Conservation (phyloP, 2,113 vertebrate genomes). For the Propithecus coquereli region DNA sequence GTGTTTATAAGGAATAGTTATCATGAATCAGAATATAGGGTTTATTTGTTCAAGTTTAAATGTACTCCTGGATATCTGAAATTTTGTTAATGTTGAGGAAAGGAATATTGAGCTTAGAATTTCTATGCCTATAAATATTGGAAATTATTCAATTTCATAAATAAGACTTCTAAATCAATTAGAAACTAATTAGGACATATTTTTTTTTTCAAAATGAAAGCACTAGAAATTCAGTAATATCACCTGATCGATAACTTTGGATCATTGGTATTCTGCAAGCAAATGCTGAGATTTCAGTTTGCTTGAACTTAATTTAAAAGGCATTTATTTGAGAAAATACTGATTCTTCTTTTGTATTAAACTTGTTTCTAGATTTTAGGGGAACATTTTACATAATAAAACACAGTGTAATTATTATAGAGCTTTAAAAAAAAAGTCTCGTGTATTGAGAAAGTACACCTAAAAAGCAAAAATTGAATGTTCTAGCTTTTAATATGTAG, state of each 20-base stretch:
- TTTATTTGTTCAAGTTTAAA: neutral
- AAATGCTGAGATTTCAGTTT: neutral
- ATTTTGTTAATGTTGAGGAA: neutral
- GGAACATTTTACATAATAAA: neutral
- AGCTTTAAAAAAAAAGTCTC: neutral
- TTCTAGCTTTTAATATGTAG: conserved; percentile 36
- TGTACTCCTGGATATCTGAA: neutral
- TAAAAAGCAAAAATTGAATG: conserved; percentile 50
- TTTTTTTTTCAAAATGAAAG: neutral
- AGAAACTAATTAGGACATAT: neutral
- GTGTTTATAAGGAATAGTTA: neutral
- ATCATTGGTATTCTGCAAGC: neutral
- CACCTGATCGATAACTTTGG: neutral
- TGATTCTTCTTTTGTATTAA: neutral
- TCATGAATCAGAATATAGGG: neutral
- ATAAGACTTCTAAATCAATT: neutral
- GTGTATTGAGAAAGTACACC: conserved; percentile 20
- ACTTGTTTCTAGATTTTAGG: neutral
- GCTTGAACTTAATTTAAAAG: neutral
- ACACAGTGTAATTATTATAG: neutral
- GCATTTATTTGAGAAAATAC: conserved; percentile 6
- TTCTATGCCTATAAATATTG: neutral
- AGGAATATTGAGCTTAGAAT: neutral
- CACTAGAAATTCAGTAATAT: neutral
- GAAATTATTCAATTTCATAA: neutral